Base-by-base conservation (phyloP, 2,888 invertebrate genomes). In the Caenorhabditis sp. region DNA sequence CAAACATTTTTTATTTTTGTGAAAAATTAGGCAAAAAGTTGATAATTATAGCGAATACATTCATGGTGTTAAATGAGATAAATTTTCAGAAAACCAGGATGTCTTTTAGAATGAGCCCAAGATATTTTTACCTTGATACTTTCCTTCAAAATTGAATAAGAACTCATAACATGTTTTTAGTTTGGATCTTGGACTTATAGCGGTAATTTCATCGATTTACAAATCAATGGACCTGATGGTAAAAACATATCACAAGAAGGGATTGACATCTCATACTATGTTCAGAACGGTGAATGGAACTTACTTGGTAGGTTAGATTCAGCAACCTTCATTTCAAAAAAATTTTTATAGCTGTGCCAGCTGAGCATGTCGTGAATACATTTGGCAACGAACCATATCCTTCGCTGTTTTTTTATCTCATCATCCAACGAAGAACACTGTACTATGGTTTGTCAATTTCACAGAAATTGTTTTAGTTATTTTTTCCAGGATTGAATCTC, bases 171-270 rank as follows among this genome's bases (percentile, higher is more conserved):
- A n/a, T 50, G 19, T 62, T 60, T 64, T 26, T 71, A 83, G 91
- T 97, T 97, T 89, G 97, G 97, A 88, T 96, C 96, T 89, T 97
- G 97, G 97, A 97, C 97, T 82, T 96, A 97, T 90, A 95, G 95
- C 90, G 96, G 95, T 5, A 83, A 86, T 24, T 85, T 85, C 93
- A 92, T 99, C 91, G 95, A 97, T 91, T 92, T 99, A 88, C 61
- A 79, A 58, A 81, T 82, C 37, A 78, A 74, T 59, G 80, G 76
- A 12, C 81, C 81, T 6, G 82, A 80, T 23, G 77, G 78, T 12
- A 67, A 69, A 24, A 78, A 76, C 27, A 74, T 77, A 51, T 76
- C 75, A 17, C 69, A 79, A 58, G 78, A 81, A 66, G 83, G 79
- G 43, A 79, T 82, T 71, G 83, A 84, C 68, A 77, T 76, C 26